Evolutionary conservation across 2,797 vertebrate genomes (phyloP).

Genomic region (Threskiornis aethiopicus): DNA sequence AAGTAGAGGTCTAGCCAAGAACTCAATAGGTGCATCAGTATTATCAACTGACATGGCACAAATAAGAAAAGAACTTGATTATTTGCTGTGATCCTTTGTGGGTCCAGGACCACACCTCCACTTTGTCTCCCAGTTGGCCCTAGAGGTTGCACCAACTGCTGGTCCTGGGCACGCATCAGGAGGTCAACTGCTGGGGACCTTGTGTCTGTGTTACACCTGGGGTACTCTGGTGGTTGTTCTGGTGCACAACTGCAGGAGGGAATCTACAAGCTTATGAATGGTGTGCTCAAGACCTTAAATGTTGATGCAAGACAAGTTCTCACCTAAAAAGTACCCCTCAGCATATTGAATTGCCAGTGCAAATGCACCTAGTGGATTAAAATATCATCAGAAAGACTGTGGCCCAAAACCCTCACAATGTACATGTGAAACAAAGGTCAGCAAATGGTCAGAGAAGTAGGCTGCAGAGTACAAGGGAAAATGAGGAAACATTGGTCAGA

Average conservation of each 20-base stretch:
- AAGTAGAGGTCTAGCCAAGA: neutral
- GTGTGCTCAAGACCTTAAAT: neutral
- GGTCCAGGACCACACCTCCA: neutral
- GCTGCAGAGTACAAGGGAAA: neutral
- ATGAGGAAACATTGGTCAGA: neutral
- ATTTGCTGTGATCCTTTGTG: neutral
- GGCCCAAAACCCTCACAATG: neutral
- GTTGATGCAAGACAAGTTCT: neutral
- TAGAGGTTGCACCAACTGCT: neutral
- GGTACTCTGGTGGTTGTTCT: neutral
- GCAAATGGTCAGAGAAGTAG: neutral
- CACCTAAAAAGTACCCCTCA: neutral
- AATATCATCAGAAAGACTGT: neutral
- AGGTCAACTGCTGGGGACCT: neutral
- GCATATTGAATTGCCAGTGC: neutral
- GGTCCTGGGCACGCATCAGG: neutral
- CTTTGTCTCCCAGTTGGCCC: neutral
- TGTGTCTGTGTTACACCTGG: fast-evolving
- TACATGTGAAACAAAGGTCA: neutral
- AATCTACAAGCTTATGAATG: neutral
- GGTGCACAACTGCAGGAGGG: neutral
- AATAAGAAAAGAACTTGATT: neutral
- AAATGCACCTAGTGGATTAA: neutral
- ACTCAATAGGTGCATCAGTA: neutral
- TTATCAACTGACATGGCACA: neutral